Evolutionary conservation across 2,797 vertebrate species (phyloP).

Genomic region (Acanthurus tractus): DNA sequence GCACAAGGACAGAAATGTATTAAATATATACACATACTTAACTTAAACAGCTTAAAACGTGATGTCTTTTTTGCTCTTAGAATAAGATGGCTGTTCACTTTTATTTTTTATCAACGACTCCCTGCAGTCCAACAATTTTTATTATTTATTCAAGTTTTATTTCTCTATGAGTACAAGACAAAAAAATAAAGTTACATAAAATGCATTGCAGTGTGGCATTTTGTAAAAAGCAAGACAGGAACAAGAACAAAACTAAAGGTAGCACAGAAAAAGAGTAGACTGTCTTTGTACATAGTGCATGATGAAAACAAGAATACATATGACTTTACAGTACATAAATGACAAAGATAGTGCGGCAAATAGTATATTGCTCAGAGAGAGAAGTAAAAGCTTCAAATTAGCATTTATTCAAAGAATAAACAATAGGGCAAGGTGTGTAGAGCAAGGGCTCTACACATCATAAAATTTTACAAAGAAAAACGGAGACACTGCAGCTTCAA

Average conservation of each 20-base stretch:
- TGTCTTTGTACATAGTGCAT: not conserved
- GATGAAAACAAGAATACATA: constrained; percentile 23
- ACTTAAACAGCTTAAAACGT: not conserved
- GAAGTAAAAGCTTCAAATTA: constrained; percentile 5
- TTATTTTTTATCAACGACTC: no score
- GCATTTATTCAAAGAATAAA: not conserved
- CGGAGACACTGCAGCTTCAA: not conserved
- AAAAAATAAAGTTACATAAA: not conserved
- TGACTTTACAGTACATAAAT: constrained; percentile 6
- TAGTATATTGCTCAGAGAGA: not conserved
- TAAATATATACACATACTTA: constrained; percentile 16
- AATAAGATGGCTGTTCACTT: no score
- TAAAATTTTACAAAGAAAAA: constrained; percentile 17
- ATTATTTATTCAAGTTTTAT: no score
- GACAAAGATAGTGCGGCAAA: not conserved
- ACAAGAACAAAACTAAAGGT: not conserved
- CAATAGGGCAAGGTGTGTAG: no score
- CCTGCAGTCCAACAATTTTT: no score
- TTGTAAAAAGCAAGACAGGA: not conserved
- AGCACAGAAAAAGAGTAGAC: not conserved
- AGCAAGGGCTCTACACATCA: not conserved
- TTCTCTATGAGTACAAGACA: not conserved
- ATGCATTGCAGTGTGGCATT: not conserved
- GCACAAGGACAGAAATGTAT: constrained; percentile 41
- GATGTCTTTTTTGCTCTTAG: no score